Percentiles rank a stretch among this genome's conserved stretches.
phyloP scores from a whole-genome alignment of 1,140 invertebrate species.

The Achatina immaculata region DNA sequence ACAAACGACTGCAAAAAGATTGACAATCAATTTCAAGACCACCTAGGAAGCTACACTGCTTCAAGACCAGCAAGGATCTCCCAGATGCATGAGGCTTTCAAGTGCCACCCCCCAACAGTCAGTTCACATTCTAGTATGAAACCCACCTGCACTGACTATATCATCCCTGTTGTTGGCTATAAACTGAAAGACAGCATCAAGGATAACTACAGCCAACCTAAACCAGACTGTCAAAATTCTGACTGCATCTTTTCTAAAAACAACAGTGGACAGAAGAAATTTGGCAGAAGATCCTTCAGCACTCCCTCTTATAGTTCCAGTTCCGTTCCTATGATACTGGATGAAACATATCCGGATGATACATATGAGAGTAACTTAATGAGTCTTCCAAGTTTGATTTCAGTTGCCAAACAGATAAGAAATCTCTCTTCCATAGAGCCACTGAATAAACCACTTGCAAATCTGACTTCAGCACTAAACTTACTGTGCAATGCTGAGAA shows the following conservation, averaged over 20 bases:
- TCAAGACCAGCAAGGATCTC: neutral
- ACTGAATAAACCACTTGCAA: constrained; percentile 14
- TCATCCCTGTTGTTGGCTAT: constrained; percentile 25
- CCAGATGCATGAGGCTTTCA: neutral
- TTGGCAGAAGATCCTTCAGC: neutral
- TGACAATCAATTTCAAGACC: neutral
- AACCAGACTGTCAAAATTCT: neutral
- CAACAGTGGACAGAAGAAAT: neutral
- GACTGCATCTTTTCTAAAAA: neutral
- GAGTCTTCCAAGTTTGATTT: neutral
- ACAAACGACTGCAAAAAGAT: neutral
- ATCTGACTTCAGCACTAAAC: constrained; percentile 6
- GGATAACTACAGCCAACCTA: neutral
- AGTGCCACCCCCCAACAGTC: neutral
- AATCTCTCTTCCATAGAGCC: constrained; percentile 14
- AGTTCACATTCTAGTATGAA: neutral
- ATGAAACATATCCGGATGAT: neutral
- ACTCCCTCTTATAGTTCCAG: neutral
- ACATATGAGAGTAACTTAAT: neutral
- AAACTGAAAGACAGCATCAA: constrained; percentile 6
- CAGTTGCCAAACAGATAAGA: constrained; percentile 22
- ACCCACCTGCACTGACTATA: neutral
- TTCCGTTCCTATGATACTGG: neutral
- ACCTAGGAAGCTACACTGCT: neutral
- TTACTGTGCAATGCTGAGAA: constrained; percentile 22